Evolutionary conservation across 2,888 invertebrate genomes (phyloP).

Genomic region (Synanthedon tipuliformis): DNA sequence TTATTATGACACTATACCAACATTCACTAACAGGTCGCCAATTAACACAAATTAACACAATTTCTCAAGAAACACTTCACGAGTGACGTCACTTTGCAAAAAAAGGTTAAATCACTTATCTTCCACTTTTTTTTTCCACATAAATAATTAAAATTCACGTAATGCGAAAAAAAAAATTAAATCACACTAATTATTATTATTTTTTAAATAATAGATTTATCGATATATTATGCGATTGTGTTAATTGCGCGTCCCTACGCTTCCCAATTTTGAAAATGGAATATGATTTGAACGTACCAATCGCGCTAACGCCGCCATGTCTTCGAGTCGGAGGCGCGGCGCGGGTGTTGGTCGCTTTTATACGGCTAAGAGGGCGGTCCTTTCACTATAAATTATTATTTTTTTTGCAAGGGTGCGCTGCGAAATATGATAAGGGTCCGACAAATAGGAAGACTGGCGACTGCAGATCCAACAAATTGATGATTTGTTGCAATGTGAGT

Average conservation of each 20-base stretch:
- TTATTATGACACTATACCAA: neutral
- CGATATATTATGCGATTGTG: neutral
- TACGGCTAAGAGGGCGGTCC: conserved; percentile 42
- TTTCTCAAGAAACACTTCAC: conserved; percentile 20
- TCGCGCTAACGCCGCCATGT: conserved; percentile 53
- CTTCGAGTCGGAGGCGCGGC: conserved; percentile 56
- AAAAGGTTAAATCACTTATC: neutral
- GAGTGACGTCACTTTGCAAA: neutral
- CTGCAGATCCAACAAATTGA: neutral
- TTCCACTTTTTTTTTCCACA: neutral
- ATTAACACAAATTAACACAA: conserved; percentile 4
- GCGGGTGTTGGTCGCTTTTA: conserved; percentile 47
- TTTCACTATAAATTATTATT: conserved; percentile 39
- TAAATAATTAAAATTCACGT: neutral
- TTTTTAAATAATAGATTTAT: neutral
- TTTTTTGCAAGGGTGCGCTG: conserved; percentile 1
- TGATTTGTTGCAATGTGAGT: too few species aligned
- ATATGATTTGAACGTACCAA: conserved; percentile 47
- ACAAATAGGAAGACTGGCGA: neutral
- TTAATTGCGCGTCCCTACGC: conserved; percentile 1
- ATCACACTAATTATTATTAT: neutral
- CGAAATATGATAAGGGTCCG: neutral
- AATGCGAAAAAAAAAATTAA: neutral
- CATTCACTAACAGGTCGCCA: conserved; percentile 2
- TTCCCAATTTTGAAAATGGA: conserved; percentile 13